A percentile compares a stretch with the other conserved stretches of the same genome.
Conservation (phyloP, 2,888 invertebrate genomes). For the Resseliella maxima region DNA sequence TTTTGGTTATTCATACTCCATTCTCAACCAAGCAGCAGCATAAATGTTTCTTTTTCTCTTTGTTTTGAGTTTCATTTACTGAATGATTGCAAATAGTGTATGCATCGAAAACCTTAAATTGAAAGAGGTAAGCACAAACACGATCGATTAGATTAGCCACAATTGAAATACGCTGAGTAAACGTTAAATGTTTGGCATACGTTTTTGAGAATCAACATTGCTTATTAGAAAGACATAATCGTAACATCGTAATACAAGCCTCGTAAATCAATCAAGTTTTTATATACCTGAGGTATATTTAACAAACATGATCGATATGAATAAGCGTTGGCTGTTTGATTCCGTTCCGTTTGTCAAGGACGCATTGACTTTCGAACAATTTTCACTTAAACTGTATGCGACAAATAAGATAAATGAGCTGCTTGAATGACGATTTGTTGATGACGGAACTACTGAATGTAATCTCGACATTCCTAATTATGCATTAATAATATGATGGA, state of each 20-base stretch:
- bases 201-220: background rate
- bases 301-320: constrained; percentile 12
- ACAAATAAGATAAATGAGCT: constrained; percentile 44
- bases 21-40: background rate
- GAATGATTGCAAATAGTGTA: background rate
- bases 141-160: constrained; percentile 18
- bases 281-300: background rate
- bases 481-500: background rate
- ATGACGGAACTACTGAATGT: constrained; percentile 9
- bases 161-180: background rate
- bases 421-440: constrained; percentile 4
- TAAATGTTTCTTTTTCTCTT: constrained; percentile 10
- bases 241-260: background rate
- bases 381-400: background rate
- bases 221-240: constrained; percentile 54
- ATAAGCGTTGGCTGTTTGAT: background rate
- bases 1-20: background rate
- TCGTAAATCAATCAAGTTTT: constrained; percentile 20
- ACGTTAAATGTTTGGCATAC: background rate
- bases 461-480: background rate
- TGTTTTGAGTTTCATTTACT: background rate
- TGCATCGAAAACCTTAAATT: background rate
- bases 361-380: constrained; percentile 15
- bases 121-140: constrained; percentile 49
- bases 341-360: constrained; percentile 29